A percentile compares a stretch with the other conserved stretches of the same genome.
These are phyloP conservation scores for Drosophila fuyamai DNA, from an alignment of 1,140 invertebrate genomes.

Conservation along the genomic window DNA sequence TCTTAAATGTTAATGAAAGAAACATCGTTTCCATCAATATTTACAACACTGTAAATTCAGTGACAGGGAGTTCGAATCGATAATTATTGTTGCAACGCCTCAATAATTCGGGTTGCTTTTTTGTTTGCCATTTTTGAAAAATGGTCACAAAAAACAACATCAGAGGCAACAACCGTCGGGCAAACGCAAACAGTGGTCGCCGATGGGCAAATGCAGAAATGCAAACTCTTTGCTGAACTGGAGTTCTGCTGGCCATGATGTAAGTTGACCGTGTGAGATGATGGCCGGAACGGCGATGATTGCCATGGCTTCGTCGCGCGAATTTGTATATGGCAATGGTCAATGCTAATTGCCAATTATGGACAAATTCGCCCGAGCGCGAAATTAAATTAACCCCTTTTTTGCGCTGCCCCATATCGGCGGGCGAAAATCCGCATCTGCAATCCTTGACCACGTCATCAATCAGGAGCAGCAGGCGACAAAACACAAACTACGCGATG, in stretches of 20 bases:
- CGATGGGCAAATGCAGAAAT: slow-evolving; percentile 73
- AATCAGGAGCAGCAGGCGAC: slow-evolving; percentile 65
- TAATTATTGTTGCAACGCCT: slow-evolving; percentile 82
- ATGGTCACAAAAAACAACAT: slow-evolving; percentile 53
- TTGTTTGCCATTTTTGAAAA: slow-evolving; percentile 46
- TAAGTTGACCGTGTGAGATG: slow-evolving; percentile 58
- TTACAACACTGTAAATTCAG: slow-evolving; percentile 13
- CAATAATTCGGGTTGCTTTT: slow-evolving; percentile 68
- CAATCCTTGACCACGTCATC: slow-evolving; percentile 69
- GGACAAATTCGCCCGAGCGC: slow-evolving; percentile 76
- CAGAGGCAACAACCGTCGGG: slow-evolving; percentile 18
- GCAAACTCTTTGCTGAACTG: slow-evolving; percentile 37
- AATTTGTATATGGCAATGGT: slow-evolving; percentile 57
- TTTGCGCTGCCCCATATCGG: slow-evolving; percentile 40
- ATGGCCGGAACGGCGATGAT: slow-evolving; percentile 49
- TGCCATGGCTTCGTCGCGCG: slow-evolving; percentile 27
- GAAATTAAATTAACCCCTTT: slow-evolving; percentile 83
- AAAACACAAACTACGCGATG: slow-evolving; percentile 70
- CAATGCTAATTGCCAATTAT: slow-evolving; percentile 83
- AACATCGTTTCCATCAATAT: not conserved
- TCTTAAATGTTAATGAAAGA: not conserved
- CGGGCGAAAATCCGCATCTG: slow-evolving; percentile 48
- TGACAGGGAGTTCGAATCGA: slow-evolving; percentile 35
- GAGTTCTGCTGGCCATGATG: slow-evolving; percentile 45
- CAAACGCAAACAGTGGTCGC: slow-evolving; percentile 79